Evolutionary conservation across 1,140 invertebrate species (phyloP).

Genomic region (Planococcus citri): DNA sequence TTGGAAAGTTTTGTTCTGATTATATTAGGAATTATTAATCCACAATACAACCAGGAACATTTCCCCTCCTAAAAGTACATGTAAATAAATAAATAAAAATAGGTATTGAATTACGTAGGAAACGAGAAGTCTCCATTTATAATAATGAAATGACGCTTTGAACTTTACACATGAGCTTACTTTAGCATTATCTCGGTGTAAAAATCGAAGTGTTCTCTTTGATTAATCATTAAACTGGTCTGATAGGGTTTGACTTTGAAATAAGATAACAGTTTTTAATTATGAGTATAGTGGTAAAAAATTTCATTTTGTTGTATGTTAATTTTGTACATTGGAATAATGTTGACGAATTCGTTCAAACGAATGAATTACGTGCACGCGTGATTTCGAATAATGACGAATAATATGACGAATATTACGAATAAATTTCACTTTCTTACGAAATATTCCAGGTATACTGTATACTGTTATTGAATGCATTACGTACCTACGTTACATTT

Average conservation of each 20-base stretch:
- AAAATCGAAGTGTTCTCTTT: too few species aligned
- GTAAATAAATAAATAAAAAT: too few species aligned
- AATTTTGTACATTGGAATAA: not conserved
- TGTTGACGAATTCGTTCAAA: not conserved
- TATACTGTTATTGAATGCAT: not conserved
- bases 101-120: too few species aligned
- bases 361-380: not conserved
- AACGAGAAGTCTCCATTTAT: too few species aligned
- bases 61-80: too few species aligned
- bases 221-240: not conserved
- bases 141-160: too few species aligned
- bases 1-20: too few species aligned
- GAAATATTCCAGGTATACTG: not conserved
- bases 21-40: too few species aligned
- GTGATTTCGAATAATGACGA: not conserved
- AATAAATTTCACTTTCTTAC: not conserved
- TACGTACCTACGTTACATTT: too few species aligned
- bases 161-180: too few species aligned
- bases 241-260: not conserved
- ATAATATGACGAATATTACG: not conserved
- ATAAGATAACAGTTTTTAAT: not conserved
- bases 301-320: not conserved
- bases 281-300: not conserved
- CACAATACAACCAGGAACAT: too few species aligned
- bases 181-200: too few species aligned